A percentile compares a stretch with the other conserved stretches of the same genome.
Conservation (phyloP, 2,113 vertebrate species). For the Salminus brasiliensis region DNA sequence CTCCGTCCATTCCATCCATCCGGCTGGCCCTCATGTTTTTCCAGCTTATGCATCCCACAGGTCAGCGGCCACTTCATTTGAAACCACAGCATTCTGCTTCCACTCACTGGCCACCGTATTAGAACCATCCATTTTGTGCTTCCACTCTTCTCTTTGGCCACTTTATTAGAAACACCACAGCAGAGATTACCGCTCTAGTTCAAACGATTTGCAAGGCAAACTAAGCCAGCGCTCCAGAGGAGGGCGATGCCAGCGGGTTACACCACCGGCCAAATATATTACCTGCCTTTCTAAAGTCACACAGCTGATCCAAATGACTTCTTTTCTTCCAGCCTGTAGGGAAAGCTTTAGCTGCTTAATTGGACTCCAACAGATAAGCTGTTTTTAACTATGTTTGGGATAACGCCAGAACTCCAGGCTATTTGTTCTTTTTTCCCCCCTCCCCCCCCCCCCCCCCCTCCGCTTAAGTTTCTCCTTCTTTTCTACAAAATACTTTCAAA, state of each 20-base stretch:
- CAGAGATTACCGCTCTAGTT: not conserved
- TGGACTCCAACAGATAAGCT: constrained; percentile 38
- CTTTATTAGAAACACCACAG: no score
- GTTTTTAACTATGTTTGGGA: constrained; percentile 31
- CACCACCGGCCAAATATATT: not conserved
- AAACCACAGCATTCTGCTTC: no score
- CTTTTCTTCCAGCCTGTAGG: not conserved
- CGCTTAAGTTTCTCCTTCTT: not conserved
- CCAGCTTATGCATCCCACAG: not conserved
- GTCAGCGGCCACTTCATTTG: no score
- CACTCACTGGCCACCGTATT: no score
- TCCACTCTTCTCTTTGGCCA: no score
- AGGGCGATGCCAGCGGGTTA: not conserved
- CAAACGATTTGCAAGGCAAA: not conserved
- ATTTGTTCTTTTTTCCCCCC: not conserved
- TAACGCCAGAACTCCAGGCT: constrained; percentile 27
- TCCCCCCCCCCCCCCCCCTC: no score
- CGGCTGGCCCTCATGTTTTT: not conserved
- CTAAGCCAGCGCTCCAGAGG: not conserved
- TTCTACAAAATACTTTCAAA: not conserved
- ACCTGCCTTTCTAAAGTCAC: not conserved
- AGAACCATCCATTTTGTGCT: no score
- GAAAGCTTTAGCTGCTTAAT: not conserved
- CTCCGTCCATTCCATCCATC: not conserved
- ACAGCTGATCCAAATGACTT: not conserved